Evolutionary conservation across 2,797 vertebrate species (phyloP), one percentile per base, ranked within the genome.

Genomic region (Cynodonichthys magdalenae): DNA sequence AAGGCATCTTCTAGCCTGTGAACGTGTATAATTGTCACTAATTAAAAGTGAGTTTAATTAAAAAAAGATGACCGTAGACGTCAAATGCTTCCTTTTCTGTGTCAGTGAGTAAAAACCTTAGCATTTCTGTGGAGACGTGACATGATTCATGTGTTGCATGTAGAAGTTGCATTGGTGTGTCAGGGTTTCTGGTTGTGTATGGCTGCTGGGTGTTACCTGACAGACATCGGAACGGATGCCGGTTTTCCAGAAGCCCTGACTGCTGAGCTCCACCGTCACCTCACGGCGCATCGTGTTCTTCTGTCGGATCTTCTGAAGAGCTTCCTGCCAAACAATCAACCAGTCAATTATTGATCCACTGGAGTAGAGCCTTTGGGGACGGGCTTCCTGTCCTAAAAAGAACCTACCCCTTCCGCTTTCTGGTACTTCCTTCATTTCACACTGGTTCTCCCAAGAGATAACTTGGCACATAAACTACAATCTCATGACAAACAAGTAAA

Each of bases 281-380:
- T 99, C 98, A 47, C 98, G 94, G 53, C 97, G 94, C 98, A 99
- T 99, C 0, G 96, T 98, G 87, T 99, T 99, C 92, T 99, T 99
- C 94, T 99, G 98, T 52, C 97, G 94, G 83, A 99, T 99, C 92
- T 98, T 99, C 89, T 99, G 98, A 81, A 99, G 95, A 0, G 97
- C 96, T 92, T 99, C 98, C 97, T 89, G 88, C 74, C 69, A 87
- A 80, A 87, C 77, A 81, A 82, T 42, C 66, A 84, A 53, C 64
- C 68, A 72, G 75, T 85, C 78, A 85, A 87, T 90, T 86, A 91
- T 85, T 85, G 88, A 90, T 87, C 74, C 7, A 53, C 68, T 28
- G 45, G 45, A 80, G 65, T 69, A 15, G 10, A 72, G 83, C 82
- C 82, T 50, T 41, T 49, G 1, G 83, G 63, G 84, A 87, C 82